phyloP scores from a whole-genome alignment of 2,113 vertebrate genomes.

The Podiceps cristatus region DNA sequence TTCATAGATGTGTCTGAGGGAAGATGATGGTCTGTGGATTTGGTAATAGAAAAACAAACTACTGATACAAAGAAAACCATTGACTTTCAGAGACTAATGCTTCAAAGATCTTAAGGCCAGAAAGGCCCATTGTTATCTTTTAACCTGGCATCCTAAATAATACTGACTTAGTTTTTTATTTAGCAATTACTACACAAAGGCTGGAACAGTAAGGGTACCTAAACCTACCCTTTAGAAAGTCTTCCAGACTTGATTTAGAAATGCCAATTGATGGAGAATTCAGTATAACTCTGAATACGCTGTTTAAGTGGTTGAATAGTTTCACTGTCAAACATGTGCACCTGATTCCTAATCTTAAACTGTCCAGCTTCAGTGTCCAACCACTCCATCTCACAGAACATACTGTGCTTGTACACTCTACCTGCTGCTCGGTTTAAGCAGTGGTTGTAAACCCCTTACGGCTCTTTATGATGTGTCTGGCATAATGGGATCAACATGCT shows the following conservation, averaged over 20 bases:
- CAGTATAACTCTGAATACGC: not conserved
- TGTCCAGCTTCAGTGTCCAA: not conserved
- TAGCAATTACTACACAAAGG: not conserved
- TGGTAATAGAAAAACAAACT: not conserved
- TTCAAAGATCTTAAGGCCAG: not conserved
- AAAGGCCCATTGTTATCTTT: not conserved
- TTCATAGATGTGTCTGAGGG: not conserved
- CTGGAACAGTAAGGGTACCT: not conserved
- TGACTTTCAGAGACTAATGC: not conserved
- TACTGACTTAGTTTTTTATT: not conserved
- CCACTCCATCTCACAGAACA: not conserved
- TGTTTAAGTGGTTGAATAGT: not conserved
- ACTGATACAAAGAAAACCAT: not conserved
- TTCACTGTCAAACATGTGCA: not conserved
- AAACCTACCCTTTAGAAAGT: not conserved
- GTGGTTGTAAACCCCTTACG: not conserved
- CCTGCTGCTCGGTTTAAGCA: conserved; percentile 15
- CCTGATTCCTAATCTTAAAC: not conserved
- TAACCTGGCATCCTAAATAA: not conserved
- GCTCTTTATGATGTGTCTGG: not conserved
- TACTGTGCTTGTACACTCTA: not conserved
- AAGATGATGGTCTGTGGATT: not conserved
- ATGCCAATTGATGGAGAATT: not conserved
- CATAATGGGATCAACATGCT: not conserved
- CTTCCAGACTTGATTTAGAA: not conserved